Evolutionary conservation across 2,888 invertebrate genomes (phyloP).

Genomic region (Lycaena phlaeas): DNA sequence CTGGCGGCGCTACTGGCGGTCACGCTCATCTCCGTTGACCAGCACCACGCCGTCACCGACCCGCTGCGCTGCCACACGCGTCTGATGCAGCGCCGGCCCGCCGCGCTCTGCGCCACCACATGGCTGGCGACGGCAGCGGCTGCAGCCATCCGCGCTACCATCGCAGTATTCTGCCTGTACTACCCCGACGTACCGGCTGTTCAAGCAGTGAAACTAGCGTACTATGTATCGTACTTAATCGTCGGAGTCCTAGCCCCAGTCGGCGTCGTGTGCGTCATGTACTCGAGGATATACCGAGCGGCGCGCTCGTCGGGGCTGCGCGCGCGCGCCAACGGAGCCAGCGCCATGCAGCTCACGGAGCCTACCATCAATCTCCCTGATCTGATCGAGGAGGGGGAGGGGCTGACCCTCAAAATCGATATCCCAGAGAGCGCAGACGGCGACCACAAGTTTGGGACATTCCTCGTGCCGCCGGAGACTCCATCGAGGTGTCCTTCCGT

Average conservation of each 20-base stretch:
- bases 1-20: slow-evolving; percentile 50
- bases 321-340: slow-evolving; percentile 59
- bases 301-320: slow-evolving; percentile 78
- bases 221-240: slow-evolving; percentile 51
- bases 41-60: slow-evolving; percentile 70
- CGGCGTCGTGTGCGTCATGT: slow-evolving; percentile 80
- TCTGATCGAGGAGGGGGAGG: slow-evolving; percentile 54
- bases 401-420: slow-evolving; percentile 58
- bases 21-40: slow-evolving; percentile 62
- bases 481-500: slow-evolving; percentile 60
- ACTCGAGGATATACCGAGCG: slow-evolving; percentile 82
- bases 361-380: slow-evolving; percentile 53
- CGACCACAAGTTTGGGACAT: slow-evolving; percentile 57
- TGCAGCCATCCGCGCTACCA: slow-evolving; percentile 43
- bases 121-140: slow-evolving; percentile 62
- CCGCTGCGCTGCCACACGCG: slow-evolving; percentile 66
- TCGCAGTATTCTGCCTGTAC: slow-evolving; percentile 42
- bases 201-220: slow-evolving; percentile 45
- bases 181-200: slow-evolving; percentile 41
- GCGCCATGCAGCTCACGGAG: slow-evolving; percentile 68
- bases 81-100: slow-evolving; percentile 55
- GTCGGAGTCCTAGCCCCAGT: slow-evolving; percentile 57
- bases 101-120: slow-evolving; percentile 66
- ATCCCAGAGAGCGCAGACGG: slow-evolving; percentile 38
- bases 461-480: slow-evolving; percentile 56